Evolutionary conservation across 2,797 vertebrate species (phyloP).

Genomic region (Premnoplex brunnescens): DNA sequence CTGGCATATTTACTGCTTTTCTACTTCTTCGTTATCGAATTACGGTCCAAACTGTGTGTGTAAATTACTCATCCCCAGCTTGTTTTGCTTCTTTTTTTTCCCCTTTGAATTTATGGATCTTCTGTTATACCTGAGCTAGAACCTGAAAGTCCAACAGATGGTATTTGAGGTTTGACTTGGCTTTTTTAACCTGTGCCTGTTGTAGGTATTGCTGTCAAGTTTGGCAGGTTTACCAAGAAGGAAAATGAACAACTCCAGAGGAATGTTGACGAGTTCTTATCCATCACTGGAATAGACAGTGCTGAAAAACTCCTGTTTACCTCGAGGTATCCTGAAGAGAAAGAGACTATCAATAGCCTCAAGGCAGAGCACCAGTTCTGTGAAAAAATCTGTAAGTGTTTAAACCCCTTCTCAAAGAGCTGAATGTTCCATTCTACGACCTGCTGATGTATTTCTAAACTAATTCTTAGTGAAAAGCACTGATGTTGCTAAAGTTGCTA

Average conservation of each 20-base stretch:
- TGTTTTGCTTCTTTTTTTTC: neutral
- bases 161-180: neutral
- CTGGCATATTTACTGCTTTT: neutral
- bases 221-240: slow-evolving; percentile 75
- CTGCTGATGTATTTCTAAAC: neutral
- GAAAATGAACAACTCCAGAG: slow-evolving; percentile 74
- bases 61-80: neutral
- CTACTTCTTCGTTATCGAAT: neutral
- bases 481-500: neutral
- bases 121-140: neutral
- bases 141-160: neutral
- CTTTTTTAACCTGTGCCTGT: neutral
- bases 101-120: neutral
- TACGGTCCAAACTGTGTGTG: fast-evolving
- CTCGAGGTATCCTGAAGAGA: slow-evolving; percentile 70
- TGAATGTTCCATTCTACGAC: neutral
- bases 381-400: slow-evolving; percentile 69
- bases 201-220: slow-evolving; percentile 72
- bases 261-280: slow-evolving; percentile 73
- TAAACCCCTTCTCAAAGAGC: neutral
- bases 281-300: slow-evolving; percentile 66
- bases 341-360: slow-evolving; percentile 20
- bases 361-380: slow-evolving; percentile 63
- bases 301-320: slow-evolving; percentile 76
- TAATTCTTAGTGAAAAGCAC: neutral